Evolutionary conservation across 2,888 invertebrate genomes (phyloP), one percentile per base, ranked within the genome.

Genomic region (Phasia obesa): DNA sequence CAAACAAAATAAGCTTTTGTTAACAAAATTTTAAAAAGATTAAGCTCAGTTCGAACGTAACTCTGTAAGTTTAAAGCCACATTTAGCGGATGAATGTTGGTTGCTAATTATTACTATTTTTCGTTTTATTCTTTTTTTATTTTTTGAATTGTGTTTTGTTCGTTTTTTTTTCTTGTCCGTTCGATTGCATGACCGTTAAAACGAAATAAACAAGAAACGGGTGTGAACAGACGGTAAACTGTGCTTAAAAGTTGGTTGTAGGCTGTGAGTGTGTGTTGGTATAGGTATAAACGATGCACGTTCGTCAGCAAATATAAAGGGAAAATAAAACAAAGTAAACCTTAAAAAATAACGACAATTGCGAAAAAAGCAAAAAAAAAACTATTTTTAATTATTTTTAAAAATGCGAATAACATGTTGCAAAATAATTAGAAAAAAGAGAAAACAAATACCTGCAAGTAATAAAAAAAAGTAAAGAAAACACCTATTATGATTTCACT

Each of bases 21-120:
- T 60, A 60, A 27, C 44, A 53, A 55, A 25, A 25, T 53, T 6
- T 35, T 69, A 17, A 17, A 42, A 7, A n/a, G 47, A n/a, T 70
- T 44, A n/a, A 57, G 59, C 53, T 85, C 83, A 85, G 85, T 85
- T 84, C 79, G 76, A 80, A 77, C 42, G 75, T 74, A 85, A 77
- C 67, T 71, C 79, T 75, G 83, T 59, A 74, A 74, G 85, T 55
- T 81, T 82, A 19, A 81, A 85, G 85, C 71, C 85, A 83, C 73
- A 79, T 53, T 79, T 59, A 79, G 78, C 85, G 85, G 84, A 84
- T 23, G 44, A 78, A 76, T 75, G 65, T 49, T 55, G 69, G 60
- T 60, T 51, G 25, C 35, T 53, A 31, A 38, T 25, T 62, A 64
- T 27, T 27, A 21, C 0, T 21, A 21, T 62, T 62, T 59, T 67